Conservation (phyloP, 2,797 vertebrate species). For the Phylloscopus collybita region DNA sequence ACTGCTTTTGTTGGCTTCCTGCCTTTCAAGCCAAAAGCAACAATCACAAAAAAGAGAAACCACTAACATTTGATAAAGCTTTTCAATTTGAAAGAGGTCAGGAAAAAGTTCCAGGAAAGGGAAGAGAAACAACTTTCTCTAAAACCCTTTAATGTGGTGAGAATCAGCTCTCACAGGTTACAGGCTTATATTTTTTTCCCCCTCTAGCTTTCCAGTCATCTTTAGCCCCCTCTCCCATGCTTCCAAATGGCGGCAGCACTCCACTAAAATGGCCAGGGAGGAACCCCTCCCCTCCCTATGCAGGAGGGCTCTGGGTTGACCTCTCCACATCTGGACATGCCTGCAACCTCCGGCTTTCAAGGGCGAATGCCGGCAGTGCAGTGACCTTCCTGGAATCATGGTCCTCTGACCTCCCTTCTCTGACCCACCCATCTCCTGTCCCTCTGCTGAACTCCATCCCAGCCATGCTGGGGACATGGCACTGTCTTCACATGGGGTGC, state of each 20-base stretch:
- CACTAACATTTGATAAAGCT: constrained; percentile 45
- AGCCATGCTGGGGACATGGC: neutral
- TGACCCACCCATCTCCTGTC: neutral
- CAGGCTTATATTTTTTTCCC: neutral
- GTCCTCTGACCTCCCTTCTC: neutral
- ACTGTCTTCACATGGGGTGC: neutral
- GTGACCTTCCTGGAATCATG: neutral
- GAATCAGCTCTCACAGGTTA: neutral
- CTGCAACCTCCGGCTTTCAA: neutral
- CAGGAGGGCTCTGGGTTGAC: neutral
- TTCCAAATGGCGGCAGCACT: neutral
- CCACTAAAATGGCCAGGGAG: neutral
- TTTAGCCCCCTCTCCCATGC: accelerated
- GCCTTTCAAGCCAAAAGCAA: constrained; percentile 48
- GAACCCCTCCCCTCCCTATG: neutral
- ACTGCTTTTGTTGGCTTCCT: constrained; percentile 27
- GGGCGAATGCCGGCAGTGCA: accelerated
- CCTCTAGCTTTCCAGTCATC: neutral
- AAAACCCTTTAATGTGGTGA: neutral
- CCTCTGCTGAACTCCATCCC: neutral
- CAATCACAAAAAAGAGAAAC: constrained; percentile 28
- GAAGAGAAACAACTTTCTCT: constrained; percentile 25
- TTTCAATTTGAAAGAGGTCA: constrained; percentile 24
- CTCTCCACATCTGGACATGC: constrained; percentile 29
- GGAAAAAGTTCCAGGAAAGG: constrained; percentile 52